Evolutionary conservation across 2,888 invertebrate genomes (phyloP).

Genomic region (Lasioglossum villosulum): DNA sequence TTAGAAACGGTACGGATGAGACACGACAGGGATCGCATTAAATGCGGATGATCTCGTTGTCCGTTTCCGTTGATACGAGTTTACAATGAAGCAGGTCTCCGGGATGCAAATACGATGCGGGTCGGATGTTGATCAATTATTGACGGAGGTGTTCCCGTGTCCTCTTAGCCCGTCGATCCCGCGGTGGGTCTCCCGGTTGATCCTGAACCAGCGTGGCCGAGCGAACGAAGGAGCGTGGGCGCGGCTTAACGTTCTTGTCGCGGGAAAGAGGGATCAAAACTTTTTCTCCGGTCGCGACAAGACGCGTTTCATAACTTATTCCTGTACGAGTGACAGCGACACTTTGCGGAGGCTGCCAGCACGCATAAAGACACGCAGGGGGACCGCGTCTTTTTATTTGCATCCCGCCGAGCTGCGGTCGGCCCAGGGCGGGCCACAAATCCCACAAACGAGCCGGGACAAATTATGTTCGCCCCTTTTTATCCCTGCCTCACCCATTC

Average conservation of each 20-base stretch:
- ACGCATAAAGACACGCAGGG: conserved; percentile 45
- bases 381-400: conserved; percentile 40
- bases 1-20: background rate
- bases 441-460: conserved; percentile 59
- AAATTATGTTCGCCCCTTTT: conserved; percentile 43
- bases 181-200: conserved; percentile 31
- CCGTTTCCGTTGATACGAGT: conserved; percentile 4
- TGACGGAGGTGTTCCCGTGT: conserved; percentile 4
- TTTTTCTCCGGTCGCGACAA: conserved; percentile 36
- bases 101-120: conserved; percentile 33
- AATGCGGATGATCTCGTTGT: background rate
- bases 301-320: conserved; percentile 69
- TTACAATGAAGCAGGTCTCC: conserved; percentile 27
- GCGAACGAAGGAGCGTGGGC: conserved; percentile 44
- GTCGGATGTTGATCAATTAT: conserved; percentile 31
- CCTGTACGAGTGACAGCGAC: conserved; percentile 49
- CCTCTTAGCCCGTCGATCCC: conserved; percentile 33
- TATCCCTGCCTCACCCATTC: background rate
- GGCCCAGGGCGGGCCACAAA: conserved; percentile 35
- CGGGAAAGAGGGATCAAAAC: conserved; percentile 62
- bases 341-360: conserved; percentile 56
- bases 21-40: background rate
- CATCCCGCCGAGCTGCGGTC: conserved; percentile 7
- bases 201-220: conserved; percentile 23
- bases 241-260: conserved; percentile 52